A percentile compares a stretch with the other conserved stretches of the same genome.
Conservation (phyloP, 2,888 invertebrate genomes). For the Emmelina monodactyla region DNA sequence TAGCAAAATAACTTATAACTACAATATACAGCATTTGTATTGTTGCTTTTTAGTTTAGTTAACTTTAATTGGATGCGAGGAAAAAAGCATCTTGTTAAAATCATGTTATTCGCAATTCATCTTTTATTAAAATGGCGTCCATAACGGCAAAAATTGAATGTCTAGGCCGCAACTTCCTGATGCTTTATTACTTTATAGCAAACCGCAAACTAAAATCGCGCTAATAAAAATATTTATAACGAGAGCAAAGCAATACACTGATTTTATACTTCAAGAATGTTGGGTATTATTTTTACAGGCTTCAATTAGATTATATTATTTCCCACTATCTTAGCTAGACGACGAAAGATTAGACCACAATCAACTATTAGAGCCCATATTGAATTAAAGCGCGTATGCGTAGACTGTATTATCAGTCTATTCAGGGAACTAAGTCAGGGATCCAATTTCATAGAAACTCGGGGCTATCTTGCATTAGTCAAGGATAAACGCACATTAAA, state of each 20-base stretch:
- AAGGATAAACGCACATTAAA: neutral
- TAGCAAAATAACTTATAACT: neutral
- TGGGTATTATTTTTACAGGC: too few relatives aligned
- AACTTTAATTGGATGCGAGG: too few relatives aligned
- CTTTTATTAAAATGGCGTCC: neutral
- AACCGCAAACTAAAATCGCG: neutral
- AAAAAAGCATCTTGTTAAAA: too few relatives aligned
- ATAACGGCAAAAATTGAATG: constrained; percentile 1
- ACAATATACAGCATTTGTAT: neutral
- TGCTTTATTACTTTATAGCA: neutral
- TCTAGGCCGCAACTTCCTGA: neutral
- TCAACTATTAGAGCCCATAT: constrained; percentile 21
- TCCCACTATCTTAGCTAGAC: too few relatives aligned
- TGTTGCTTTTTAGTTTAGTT: constrained; percentile 1
- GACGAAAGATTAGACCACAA: too few relatives aligned
- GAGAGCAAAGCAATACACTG: too few relatives aligned
- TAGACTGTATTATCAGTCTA: constrained; percentile 10
- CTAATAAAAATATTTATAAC: neutral
- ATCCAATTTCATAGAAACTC: constrained; percentile 8
- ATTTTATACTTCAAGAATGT: too few relatives aligned
- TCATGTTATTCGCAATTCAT: too few relatives aligned
- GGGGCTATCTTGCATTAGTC: constrained; percentile 9
- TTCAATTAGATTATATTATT: too few relatives aligned
- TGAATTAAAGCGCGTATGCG: constrained; percentile 20
- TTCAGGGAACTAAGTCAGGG: constrained; percentile 15